Evolutionary conservation across 2,888 invertebrate species (phyloP), one percentile per base, ranked within the genome.

Genomic region (Tryphoninae sp.): DNA sequence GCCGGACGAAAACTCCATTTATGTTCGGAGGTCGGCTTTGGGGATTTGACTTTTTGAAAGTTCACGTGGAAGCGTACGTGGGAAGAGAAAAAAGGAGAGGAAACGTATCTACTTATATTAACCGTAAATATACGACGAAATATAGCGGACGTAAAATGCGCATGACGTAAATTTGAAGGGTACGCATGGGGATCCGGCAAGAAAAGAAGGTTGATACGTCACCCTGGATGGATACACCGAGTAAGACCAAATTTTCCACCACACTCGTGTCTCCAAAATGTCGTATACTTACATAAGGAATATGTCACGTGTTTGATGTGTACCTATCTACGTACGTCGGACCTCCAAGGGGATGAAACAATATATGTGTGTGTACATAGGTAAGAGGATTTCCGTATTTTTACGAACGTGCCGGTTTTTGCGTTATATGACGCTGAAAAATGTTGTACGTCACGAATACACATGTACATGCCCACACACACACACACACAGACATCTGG

Each of bases 381-480:
- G 33, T 33, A 26, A 42, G 40, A 2, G 33, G 55, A 49, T 33
- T 16, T 59, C 58, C 16, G 58, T 59, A 59, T 65, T 69, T 80
- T 80, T 80, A 80, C 69, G 74, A 69, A 62, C 53, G 26, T 33
- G 33, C 69, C 65, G 45, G 45, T 61, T 53, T 59, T 67, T 45
- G 23, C 16, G 51, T 67, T 75, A 51, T 49, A 65, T 58, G 69
- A 40, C 8, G 53, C 26, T 13, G 55, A 40, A 59, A 75, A 53
- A 16, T 22, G 13, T 45, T 23, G 51, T 68, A 69, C 74, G 69
- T 58, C 49, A 49, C 19, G 45, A 2, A 7, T 45, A 45, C 13
- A 13, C 16, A 55, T 58, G 19, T n/a, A 59, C 13, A 9, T 7
- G 45, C 13, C 8, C 13, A 0, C 45, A 2, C 26, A 26, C 26